Percentiles rank a stretch among this genome's conserved stretches.
Conservation (phyloP, 2,888 invertebrate species). For the Diploptera punctata region DNA sequence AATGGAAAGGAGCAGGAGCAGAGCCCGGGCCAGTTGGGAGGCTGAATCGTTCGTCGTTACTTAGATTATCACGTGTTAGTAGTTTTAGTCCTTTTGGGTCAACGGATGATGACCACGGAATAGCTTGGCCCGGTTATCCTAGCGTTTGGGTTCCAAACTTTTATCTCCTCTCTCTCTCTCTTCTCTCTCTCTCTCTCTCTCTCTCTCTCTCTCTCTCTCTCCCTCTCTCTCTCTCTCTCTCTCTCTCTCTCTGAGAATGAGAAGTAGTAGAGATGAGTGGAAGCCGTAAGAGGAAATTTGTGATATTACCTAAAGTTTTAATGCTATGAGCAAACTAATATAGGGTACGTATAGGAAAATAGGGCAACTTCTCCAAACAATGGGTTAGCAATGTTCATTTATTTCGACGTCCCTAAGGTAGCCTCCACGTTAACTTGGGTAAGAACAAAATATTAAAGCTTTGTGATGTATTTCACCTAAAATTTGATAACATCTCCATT, state of each 20-base stretch:
- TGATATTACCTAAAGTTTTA: not conserved
- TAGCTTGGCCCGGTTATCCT: not conserved
- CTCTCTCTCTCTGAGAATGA: no score
- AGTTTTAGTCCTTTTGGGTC: constrained; percentile 14
- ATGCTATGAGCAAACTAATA: not conserved
- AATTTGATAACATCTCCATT: no score
- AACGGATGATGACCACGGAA: constrained; percentile 7
- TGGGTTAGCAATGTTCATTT: not conserved
- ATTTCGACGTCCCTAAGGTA: not conserved
- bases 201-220: no score
- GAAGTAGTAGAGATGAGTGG: not conserved
- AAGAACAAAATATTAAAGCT: no score
- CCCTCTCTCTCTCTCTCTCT: no score
- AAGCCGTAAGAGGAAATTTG: not conserved
- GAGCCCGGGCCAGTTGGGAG: not conserved
- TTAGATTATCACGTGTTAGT: constrained; percentile 23
- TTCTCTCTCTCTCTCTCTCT: no score
- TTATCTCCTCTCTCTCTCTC: not conserved
- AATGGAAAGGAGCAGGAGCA: not conserved
- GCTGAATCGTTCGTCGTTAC: constrained; percentile 4
- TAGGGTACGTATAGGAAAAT: not conserved
- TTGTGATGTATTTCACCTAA: no score
- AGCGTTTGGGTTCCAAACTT: constrained; percentile 15
- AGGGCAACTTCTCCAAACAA: not conserved
- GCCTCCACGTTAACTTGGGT: no score